These are phyloP conservation scores for Chromis chromis DNA, from an alignment of 2,797 vertebrate genomes.

Conservation along the genomic window DNA sequence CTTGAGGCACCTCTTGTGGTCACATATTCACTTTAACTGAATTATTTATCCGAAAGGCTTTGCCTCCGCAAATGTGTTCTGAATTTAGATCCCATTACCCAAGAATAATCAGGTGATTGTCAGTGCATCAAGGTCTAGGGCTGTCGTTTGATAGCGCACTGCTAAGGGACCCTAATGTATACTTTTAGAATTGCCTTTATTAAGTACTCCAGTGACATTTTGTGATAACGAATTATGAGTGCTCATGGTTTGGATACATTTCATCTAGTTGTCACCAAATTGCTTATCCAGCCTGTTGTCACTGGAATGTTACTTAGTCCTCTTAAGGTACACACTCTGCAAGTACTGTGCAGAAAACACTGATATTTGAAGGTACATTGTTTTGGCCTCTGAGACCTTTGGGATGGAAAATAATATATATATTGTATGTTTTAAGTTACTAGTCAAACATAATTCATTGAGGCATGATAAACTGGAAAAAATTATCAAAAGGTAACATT, in stretches of 20 bases:
- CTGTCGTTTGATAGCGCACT: conserved; percentile 5
- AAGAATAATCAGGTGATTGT: conserved; percentile 15
- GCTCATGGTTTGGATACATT: neutral
- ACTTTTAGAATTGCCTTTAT: neutral
- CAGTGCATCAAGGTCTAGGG: neutral
- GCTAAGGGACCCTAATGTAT: neutral
- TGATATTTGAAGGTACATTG: neutral
- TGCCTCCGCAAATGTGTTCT: conserved; percentile 32
- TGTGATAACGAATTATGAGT: neutral
- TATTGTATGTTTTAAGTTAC: neutral
- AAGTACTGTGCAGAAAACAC: neutral
- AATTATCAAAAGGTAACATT: neutral
- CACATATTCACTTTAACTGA: conserved; percentile 35
- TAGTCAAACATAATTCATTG: neutral
- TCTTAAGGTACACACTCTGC: too few relatives aligned
- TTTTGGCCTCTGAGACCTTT: neutral
- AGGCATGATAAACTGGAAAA: neutral
- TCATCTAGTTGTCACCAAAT: neutral
- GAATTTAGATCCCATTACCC: conserved; percentile 52
- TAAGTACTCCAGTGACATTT: neutral
- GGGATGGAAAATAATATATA: neutral
- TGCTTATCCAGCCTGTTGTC: neutral
- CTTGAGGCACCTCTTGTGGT: neutral
- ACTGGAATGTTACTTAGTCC: neutral
- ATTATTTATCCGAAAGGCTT: conserved; percentile 44